Evolutionary conservation across 2,797 vertebrate genomes (phyloP).

Genomic region (Notamacropus eugenii): DNA sequence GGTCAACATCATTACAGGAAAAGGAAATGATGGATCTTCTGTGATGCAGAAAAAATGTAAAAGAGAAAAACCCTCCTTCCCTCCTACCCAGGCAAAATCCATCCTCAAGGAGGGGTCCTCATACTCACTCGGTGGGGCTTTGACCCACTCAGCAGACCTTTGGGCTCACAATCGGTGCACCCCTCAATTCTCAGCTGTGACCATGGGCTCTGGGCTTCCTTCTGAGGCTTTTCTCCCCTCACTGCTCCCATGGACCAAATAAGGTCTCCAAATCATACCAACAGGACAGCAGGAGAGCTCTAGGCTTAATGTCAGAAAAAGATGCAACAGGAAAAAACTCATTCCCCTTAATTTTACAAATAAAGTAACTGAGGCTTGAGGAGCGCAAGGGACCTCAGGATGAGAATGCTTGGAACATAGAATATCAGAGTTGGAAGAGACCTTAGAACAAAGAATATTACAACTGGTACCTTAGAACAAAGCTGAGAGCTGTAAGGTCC

Average conservation of each 20-base stretch:
- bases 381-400: not conserved
- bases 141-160: rapidly evolving
- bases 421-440: not conserved
- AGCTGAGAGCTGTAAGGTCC: not conserved
- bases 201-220: not conserved
- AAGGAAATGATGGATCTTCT: constrained; percentile 84
- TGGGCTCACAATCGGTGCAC: rapidly evolving
- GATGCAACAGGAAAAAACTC: not conserved
- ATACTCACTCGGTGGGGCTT: rapidly evolving
- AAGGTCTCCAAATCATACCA: not conserved
- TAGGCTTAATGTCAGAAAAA: not conserved
- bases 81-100: rapidly evolving
- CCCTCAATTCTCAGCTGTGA: not conserved
- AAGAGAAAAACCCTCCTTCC: not conserved
- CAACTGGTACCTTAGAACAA: not conserved
- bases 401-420: not conserved
- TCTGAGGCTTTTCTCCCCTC: not conserved
- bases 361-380: not conserved
- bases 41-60: constrained; percentile 53
- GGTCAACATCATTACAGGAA: constrained; percentile 86
- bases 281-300: not conserved
- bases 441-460: not conserved
- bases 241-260: not conserved
- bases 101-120: rapidly evolving
- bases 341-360: not conserved